Evolutionary conservation across 2,888 invertebrate species (phyloP).

Genomic region (Epinotia ramella): DNA sequence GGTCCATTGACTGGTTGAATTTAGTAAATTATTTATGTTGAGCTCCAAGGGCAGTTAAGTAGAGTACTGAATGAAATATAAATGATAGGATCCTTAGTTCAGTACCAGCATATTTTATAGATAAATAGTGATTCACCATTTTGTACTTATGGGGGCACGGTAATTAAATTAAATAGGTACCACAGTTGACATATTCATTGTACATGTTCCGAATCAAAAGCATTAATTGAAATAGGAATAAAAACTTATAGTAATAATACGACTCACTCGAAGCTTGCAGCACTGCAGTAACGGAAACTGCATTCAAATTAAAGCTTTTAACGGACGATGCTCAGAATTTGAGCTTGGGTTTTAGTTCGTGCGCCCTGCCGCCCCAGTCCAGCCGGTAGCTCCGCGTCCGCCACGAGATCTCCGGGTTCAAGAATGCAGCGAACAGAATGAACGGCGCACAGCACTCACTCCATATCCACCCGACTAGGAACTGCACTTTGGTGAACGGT

Average conservation of each 20-base stretch:
- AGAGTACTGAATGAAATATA: constrained; percentile 34
- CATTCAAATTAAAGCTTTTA: constrained; percentile 78
- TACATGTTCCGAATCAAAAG: constrained; percentile 79
- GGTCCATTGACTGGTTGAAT: not conserved
- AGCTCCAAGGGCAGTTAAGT: constrained; percentile 32
- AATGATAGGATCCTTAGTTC: constrained; percentile 41
- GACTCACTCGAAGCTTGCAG: constrained; percentile 43
- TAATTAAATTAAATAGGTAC: constrained; percentile 38
- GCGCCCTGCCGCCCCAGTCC: constrained; percentile 98
- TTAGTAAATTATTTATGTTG: constrained; percentile 5
- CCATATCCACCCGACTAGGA: constrained; percentile 97
- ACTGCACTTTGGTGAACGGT: constrained; percentile 97
- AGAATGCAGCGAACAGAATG: constrained; percentile 93
- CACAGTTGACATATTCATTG: constrained; percentile 51
- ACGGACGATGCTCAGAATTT: constrained; percentile 82
- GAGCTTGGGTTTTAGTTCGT: constrained; percentile 92
- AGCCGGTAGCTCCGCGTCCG: constrained; percentile 95
- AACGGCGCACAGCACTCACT: constrained; percentile 96
- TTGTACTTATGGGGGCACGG: constrained; percentile 12
- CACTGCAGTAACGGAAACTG: constrained; percentile 48
- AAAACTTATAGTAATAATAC: constrained; percentile 69
- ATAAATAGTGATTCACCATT: constrained; percentile 35
- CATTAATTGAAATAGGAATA: constrained; percentile 64
- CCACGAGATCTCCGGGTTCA: constrained; percentile 97
- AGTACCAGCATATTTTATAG: constrained; percentile 21